Conservation (phyloP, 2,888 invertebrate species). For the Monoplex corrugatus region DNA sequence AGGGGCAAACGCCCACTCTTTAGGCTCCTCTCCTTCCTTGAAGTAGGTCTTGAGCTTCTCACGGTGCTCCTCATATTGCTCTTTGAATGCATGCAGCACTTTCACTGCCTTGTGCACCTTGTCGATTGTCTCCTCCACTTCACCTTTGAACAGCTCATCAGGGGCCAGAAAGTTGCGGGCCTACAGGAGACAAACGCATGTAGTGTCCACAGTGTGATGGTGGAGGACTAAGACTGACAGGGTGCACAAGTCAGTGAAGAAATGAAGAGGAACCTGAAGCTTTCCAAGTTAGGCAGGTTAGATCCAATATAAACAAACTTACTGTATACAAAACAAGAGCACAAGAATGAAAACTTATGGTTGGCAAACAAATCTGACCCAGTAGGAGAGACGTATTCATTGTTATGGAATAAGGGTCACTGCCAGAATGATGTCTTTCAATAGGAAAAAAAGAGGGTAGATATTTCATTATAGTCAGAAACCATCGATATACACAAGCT, state of each 20-base stretch:
- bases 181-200: not conserved
- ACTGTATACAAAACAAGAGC: too few species aligned
- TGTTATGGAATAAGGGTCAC: too few species aligned
- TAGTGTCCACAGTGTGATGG: not conserved
- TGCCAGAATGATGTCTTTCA: too few species aligned
- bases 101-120: slow-evolving; percentile 84
- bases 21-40: slow-evolving; percentile 75
- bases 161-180: slow-evolving; percentile 94
- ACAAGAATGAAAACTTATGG: too few species aligned
- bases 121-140: slow-evolving; percentile 95
- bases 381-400: too few species aligned
- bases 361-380: too few species aligned
- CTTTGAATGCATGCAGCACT: slow-evolving; percentile 76
- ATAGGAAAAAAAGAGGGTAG: too few species aligned
- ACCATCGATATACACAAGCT: too few species aligned
- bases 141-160: slow-evolving; percentile 95
- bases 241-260: not conserved
- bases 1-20: slow-evolving; percentile 81
- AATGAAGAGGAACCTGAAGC: not conserved
- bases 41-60: slow-evolving; percentile 80
- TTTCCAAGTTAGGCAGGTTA: too few species aligned
- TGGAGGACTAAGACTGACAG: not conserved
- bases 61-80: slow-evolving; percentile 79
- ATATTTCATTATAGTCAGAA: too few species aligned
- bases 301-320: not conserved